Percentiles rank a stretch among this genome's conserved stretches.
Conservation (phyloP, 2,888 invertebrate genomes). For the Syritta pipiens region DNA sequence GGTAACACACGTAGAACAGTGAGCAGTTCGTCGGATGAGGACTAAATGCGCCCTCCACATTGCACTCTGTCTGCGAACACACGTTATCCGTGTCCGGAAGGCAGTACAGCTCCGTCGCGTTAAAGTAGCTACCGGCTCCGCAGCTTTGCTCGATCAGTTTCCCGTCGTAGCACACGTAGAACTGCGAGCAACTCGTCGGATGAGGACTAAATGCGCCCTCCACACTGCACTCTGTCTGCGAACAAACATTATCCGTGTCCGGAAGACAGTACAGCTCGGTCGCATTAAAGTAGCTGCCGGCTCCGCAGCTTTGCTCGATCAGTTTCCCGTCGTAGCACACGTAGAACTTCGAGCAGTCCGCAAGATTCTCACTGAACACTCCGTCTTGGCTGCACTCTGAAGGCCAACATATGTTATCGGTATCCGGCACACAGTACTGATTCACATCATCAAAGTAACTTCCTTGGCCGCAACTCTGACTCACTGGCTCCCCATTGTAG, state of each 20-base stretch:
- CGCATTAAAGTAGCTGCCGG: constrained; percentile 72
- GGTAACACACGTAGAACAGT: constrained; percentile 27
- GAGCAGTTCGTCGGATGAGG: constrained; percentile 20
- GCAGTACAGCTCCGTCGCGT: constrained; percentile 10
- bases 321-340: constrained; percentile 72
- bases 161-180: constrained; percentile 67
- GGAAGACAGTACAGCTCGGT: constrained; percentile 67
- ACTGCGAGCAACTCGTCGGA: constrained; percentile 10
- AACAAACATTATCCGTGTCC: constrained; percentile 71
- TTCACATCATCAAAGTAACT: constrained; percentile 71
- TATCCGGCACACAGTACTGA: constrained; percentile 30
- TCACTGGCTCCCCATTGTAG: constrained; percentile 69
- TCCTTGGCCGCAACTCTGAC: constrained; percentile 71
- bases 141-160: constrained; percentile 69
- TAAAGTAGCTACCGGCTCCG: constrained; percentile 70
- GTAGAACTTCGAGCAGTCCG: constrained; percentile 71
- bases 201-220: constrained; percentile 17
- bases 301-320: constrained; percentile 71
- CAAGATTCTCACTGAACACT: constrained; percentile 57
- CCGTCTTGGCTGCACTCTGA: constrained; percentile 69
- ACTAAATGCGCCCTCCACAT: constrained; percentile 12
- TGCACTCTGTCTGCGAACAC: constrained; percentile 60
- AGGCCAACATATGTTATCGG: constrained; percentile 68
- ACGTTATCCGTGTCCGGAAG: constrained; percentile 29
- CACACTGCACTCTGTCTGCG: constrained; percentile 49